Conservation (phyloP, 2,797 vertebrate species). For the Characodon lateralis region DNA sequence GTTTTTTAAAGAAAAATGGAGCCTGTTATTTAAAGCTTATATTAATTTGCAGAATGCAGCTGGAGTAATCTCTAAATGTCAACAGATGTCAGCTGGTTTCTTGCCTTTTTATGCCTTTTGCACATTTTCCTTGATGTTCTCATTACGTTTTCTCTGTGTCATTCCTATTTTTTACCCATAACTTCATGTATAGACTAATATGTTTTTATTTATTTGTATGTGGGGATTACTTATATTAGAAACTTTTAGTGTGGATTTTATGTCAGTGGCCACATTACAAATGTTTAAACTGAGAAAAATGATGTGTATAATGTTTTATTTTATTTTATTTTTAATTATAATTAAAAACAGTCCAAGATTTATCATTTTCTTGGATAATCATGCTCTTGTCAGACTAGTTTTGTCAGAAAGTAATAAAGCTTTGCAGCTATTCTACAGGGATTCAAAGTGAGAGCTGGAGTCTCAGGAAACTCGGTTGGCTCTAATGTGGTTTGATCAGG, state of each 20-base stretch:
- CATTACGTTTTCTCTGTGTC: background rate
- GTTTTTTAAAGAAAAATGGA: no score
- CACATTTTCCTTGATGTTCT: background rate
- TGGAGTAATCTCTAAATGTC: no score
- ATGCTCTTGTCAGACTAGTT: slow-evolving; percentile 24
- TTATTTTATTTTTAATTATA: no score
- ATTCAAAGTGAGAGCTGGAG: slow-evolving; percentile 23
- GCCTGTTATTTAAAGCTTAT: no score
- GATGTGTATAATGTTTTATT: no score
- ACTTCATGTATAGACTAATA: background rate
- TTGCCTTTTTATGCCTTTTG: background rate
- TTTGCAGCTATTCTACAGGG: slow-evolving; percentile 32
- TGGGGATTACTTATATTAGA: background rate
- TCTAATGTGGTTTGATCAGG: slow-evolving; percentile 56
- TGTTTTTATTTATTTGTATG: background rate
- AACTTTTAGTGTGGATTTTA: background rate
- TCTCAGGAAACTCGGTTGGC: slow-evolving; percentile 46
- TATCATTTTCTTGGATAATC: background rate
- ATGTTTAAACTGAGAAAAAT: background rate
- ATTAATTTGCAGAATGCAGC: no score
- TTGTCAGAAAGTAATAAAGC: slow-evolving; percentile 38
- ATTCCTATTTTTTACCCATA: background rate
- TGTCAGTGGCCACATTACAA: background rate
- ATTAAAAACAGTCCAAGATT: background rate
- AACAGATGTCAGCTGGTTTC: no score